Base-by-base conservation (phyloP, 2,113 vertebrate genomes). In the Neoarius graeffei region DNA sequence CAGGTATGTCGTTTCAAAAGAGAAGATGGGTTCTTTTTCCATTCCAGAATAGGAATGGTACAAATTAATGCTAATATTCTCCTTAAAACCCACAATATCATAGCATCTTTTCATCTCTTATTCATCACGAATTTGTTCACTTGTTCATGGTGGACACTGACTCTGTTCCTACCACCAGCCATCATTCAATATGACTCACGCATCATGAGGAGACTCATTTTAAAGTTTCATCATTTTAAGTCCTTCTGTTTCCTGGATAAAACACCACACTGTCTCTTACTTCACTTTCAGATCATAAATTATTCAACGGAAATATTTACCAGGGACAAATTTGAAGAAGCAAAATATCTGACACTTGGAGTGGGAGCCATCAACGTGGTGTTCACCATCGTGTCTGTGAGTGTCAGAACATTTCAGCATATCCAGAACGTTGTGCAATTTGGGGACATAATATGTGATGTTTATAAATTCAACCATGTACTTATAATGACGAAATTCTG, bases 201-300 rank as follows among this genome's bases (percentile, higher is more conserved):
- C 77, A 56, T 80, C 77, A 77, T 77, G 54, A 52, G 48, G 52
- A 23, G 71, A 83, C 27, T 80, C 15, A 9, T 60, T 54, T 85
- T 52, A 17, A n/a, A 67, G 54, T 83, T 19, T 57, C 48, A 64
- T 13, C 35, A 74, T 76, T 35, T 73, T 30, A 64, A 17, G n/a
- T 23, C 52, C 15, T 52, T 50, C 50, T 52, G 57, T 48, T 11
- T 56, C 35, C n/a, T 50, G 6, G 23, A 27, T 50, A n/a, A 57
- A 69, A 71, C 81, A 88, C 60, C 79, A 50, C 2, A n/a, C 15
- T 85, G 57, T 85, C 57, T 87, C 9, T 82, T 76, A 48, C 74
- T 88, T 82, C 62, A 87, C 60, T 89, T 93, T 35, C 89, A 95
- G 94, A 93, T 96, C 88, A 96, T 95, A 52, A 96, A 94, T 88